phyloP scores from a whole-genome alignment of 2,888 invertebrate species.

The Dryobota labecula region DNA sequence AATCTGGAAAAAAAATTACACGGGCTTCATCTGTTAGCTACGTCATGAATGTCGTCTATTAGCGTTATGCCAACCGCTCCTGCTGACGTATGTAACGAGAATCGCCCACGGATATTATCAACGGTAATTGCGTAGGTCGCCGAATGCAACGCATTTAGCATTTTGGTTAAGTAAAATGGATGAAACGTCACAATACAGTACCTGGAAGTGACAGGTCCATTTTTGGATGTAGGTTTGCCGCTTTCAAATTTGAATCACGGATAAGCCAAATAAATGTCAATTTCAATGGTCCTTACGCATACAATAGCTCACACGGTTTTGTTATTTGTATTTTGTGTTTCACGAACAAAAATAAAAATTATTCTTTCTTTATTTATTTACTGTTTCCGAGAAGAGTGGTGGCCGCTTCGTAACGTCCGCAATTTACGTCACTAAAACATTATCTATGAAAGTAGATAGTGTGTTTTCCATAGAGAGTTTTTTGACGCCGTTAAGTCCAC shows the following conservation, averaged over 20 bases:
- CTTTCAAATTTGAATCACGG: neutral
- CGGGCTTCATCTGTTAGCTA: neutral
- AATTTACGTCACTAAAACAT: too few relatives aligned
- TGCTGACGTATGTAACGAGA: constrained; percentile 33
- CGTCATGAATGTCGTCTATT: constrained; percentile 27
- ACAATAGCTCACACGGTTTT: too few relatives aligned
- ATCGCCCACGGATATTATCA: constrained; percentile 21
- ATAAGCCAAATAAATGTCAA: constrained; percentile 13
- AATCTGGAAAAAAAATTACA: neutral
- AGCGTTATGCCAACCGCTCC: constrained; percentile 10
- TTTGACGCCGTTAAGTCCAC: too few relatives aligned
- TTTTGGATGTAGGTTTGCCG: constrained; percentile 2
- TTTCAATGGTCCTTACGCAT: neutral
- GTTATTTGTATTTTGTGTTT: too few relatives aligned
- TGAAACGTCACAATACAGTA: neutral
- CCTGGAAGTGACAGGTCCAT: constrained; percentile 23
- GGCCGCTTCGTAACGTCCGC: too few relatives aligned
- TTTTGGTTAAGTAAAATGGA: constrained; percentile 10
- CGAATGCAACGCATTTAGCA: constrained; percentile 21
- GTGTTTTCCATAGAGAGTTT: too few relatives aligned
- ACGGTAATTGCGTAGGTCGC: constrained; percentile 11
- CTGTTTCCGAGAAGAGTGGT: too few relatives aligned
- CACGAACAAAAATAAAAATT: too few relatives aligned
- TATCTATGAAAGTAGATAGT: too few relatives aligned
- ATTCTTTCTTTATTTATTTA: too few relatives aligned